Evolutionary conservation across 2,888 invertebrate species (phyloP).

Genomic region (Stenodema calcarata): DNA sequence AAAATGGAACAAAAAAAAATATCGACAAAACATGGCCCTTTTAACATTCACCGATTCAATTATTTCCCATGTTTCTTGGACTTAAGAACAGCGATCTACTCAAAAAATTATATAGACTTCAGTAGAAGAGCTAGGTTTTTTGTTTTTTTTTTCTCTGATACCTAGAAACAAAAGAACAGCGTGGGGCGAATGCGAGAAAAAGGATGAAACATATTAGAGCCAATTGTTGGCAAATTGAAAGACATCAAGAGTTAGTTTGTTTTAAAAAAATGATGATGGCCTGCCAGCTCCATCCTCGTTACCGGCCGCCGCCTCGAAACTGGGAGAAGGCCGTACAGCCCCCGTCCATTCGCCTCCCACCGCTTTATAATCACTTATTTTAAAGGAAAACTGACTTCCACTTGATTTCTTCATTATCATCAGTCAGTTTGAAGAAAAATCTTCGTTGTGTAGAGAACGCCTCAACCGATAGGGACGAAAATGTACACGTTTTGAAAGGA

Average conservation of each 20-base stretch:
- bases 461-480: too few species aligned
- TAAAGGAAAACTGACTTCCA: conserved; percentile 19
- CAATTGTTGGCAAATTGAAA: conserved; percentile 44
- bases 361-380: conserved; percentile 22
- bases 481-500: too few species aligned
- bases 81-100: too few species aligned
- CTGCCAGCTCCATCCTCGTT: conserved; percentile 46
- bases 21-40: too few species aligned
- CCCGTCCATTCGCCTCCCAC: not conserved
- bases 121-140: too few species aligned
- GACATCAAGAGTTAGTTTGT: conserved; percentile 37
- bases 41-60: too few species aligned
- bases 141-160: too few species aligned
- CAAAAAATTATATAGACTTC: too few species aligned
- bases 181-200: conserved; percentile 6
- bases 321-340: conserved; percentile 5
- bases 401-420: not conserved
- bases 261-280: conserved; percentile 41
- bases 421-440: too few species aligned
- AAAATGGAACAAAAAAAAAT: too few species aligned
- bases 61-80: too few species aligned
- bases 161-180: not conserved
- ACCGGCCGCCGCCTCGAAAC: not conserved
- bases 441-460: too few species aligned
- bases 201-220: conserved; percentile 45